These are phyloP conservation scores for Deilephila elpenor DNA, from an alignment of 2,888 invertebrate genomes.

Conservation along the genomic window DNA sequence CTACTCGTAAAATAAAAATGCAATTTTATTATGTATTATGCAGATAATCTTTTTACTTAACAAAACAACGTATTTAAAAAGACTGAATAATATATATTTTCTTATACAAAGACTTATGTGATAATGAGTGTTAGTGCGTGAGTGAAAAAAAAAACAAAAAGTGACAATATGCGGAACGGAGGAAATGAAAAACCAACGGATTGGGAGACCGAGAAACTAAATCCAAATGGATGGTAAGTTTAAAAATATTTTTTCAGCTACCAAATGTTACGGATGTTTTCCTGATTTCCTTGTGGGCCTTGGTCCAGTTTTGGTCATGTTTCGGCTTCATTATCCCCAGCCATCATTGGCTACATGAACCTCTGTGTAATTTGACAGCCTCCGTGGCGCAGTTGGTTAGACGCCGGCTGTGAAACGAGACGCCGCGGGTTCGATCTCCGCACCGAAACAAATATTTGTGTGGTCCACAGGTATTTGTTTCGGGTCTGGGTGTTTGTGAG, in stretches of 20 bases:
- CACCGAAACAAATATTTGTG: too few species aligned
- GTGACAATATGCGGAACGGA: slow-evolving; percentile 53
- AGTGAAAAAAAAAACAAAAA: slow-evolving; percentile 21
- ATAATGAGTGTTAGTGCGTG: slow-evolving; percentile 25
- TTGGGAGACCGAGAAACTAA: slow-evolving; percentile 71
- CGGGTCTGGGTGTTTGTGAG: too few species aligned
- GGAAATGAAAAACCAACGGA: slow-evolving; percentile 54
- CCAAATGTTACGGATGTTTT: not conserved
- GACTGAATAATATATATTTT: not conserved
- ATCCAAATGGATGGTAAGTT: slow-evolving; percentile 71
- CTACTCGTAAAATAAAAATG: not conserved
- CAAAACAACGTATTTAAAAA: not conserved
- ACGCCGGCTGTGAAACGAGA: too few species aligned
- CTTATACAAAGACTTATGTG: slow-evolving; percentile 1
- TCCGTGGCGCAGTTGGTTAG: too few species aligned
- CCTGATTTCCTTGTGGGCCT: too few species aligned
- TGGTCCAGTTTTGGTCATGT: not conserved
- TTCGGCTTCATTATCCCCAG: too few species aligned
- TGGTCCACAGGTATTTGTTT: too few species aligned
- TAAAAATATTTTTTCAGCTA: slow-evolving; percentile 12
- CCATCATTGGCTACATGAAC: too few species aligned
- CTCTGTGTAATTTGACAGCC: too few species aligned
- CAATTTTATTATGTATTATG: not conserved
- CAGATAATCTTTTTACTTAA: not conserved
- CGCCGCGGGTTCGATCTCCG: too few species aligned